phyloP scores from a whole-genome alignment of 2,888 invertebrate genomes.

The Phalera bucephala region DNA sequence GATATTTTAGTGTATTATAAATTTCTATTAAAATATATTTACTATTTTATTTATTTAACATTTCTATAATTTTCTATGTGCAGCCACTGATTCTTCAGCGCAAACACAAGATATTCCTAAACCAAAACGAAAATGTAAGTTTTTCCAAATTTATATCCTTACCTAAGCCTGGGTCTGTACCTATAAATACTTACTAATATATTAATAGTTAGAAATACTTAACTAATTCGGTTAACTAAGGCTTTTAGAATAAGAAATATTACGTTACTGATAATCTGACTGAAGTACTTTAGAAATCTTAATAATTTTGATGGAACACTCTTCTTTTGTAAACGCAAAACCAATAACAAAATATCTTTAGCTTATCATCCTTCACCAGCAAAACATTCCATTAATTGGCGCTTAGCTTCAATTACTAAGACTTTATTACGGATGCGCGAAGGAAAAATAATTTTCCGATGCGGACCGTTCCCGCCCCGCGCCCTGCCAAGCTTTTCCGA shows the following conservation, averaged over 20 bases:
- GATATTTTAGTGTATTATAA: conserved; percentile 2
- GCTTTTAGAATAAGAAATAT: too few species aligned
- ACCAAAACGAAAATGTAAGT: conserved; percentile 60
- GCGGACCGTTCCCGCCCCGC: conserved; percentile 36
- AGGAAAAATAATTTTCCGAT: conserved; percentile 48
- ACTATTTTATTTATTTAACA: conserved; percentile 10
- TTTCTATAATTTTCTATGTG: conserved; percentile 9
- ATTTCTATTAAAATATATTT: background rate
- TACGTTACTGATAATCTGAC: too few species aligned
- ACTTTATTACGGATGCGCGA: conserved; percentile 25
- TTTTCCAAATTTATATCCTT: conserved; percentile 2
- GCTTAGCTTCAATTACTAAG: conserved; percentile 8
- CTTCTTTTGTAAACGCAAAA: background rate
- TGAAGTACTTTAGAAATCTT: too few species aligned
- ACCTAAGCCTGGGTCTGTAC: too few species aligned
- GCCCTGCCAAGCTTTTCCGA: conserved; percentile 39
- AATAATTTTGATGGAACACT: too few species aligned
- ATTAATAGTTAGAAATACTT: too few species aligned
- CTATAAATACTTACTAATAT: too few species aligned
- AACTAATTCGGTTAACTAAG: too few species aligned
- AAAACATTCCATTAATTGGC: background rate
- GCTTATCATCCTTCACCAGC: background rate
- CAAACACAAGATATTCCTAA: conserved; percentile 54
- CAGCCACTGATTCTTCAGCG: conserved; percentile 54
- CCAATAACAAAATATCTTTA: background rate